Conservation (phyloP, 2,888 invertebrate species). For the Heliconius hortense region DNA sequence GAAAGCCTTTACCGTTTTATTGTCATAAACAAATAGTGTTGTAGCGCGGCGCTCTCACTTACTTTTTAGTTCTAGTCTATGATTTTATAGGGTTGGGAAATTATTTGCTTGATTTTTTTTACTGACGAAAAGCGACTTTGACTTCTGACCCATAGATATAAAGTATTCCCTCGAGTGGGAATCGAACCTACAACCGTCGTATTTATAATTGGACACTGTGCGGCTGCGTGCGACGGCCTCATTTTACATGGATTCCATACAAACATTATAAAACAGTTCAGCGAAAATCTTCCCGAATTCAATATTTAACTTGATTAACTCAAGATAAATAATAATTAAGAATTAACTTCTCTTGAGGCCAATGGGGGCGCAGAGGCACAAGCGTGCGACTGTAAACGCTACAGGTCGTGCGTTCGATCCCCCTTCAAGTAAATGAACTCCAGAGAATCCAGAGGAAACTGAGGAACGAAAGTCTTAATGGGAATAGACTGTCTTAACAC, state of each 20-base stretch:
- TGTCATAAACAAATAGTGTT: constrained; percentile 52
- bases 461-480: too few species aligned
- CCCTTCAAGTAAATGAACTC: too few species aligned
- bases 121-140: background rate
- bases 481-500: rapidly evolving
- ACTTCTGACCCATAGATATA: too few species aligned
- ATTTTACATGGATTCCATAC: background rate
- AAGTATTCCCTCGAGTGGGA: background rate
- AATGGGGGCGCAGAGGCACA: too few species aligned
- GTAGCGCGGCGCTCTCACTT: constrained; percentile 50
- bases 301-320: background rate
- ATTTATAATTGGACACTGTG: background rate
- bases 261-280: background rate
- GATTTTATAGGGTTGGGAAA: constrained; percentile 49
- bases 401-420: too few species aligned
- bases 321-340: background rate
- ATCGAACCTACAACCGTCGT: background rate
- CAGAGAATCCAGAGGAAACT: too few species aligned
- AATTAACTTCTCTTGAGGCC: too few species aligned
- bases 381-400: too few species aligned
- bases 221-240: background rate
- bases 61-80: constrained; percentile 33
- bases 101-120: constrained; percentile 8
- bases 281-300: background rate
- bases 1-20: constrained; percentile 58